phyloP scores from a whole-genome alignment of 1,140 invertebrate species.

The Euglossa dilemma region DNA sequence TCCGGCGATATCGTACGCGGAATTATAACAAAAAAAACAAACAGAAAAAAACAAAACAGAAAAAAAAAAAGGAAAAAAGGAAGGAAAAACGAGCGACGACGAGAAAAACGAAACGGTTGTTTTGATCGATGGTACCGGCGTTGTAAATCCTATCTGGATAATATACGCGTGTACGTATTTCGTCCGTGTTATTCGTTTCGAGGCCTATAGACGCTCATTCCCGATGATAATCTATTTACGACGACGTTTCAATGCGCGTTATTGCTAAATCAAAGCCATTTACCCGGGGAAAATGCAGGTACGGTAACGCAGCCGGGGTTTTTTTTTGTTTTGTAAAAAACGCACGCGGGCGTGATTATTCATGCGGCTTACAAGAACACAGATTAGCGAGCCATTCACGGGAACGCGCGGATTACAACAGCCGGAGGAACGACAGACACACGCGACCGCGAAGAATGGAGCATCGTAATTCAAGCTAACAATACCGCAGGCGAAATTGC shows the following conservation, averaged over 20 bases:
- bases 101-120: not conserved
- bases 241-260: not conserved
- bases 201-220: not conserved
- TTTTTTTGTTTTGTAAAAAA: not conserved
- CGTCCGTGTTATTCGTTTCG: no score
- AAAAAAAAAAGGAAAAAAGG: no score
- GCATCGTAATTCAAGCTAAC: conserved; percentile 24
- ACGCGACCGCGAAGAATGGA: conserved; percentile 20
- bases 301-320: not conserved
- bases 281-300: not conserved
- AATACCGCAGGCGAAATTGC: conserved; percentile 8
- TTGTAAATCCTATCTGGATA: not conserved
- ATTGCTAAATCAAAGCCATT: not conserved
- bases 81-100: no score
- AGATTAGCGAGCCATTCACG: conserved; percentile 34
- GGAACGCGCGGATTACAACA: conserved; percentile 35
- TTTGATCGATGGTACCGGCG: not conserved
- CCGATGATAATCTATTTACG: not conserved
- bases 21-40: not conserved
- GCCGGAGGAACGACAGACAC: conserved; percentile 3
- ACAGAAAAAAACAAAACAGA: no score
- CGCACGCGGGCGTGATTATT: not conserved
- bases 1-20: not conserved
- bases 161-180: not conserved
- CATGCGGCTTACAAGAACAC: conserved; percentile 14